Base-by-base conservation (phyloP, 1,140 invertebrate genomes). In the Elysia chlorotica region DNA sequence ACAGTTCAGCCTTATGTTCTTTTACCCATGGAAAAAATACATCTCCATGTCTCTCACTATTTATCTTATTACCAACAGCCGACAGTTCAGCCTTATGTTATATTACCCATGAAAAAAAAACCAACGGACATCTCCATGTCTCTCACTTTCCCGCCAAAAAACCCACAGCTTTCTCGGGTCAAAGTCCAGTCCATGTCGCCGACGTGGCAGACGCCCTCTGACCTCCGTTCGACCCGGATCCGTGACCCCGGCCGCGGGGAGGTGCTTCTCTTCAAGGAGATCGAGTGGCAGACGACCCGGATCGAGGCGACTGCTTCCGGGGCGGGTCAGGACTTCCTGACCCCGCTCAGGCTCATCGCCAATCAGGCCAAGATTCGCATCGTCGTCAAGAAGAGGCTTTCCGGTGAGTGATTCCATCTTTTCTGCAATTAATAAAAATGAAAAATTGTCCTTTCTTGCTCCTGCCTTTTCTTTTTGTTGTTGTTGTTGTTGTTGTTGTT, bases 321-420 rank as follows among this genome's bases (percentile, higher is more conserved):
- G 31, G 71, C 75, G 28, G 71, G 54, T 23, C 70, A 74, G 54
- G 75, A 80, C 48, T 33, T 72, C 41, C 74, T 81, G 53, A 96
- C 96, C 1, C 97, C 98, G 0, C 88, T 99, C 23, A 89, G 96
- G 77, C 89, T 99, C 65, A 91, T 99, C 56, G 96, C 97, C 19
- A 98, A 98, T 88, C 95, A 96, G 88, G 95, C 96, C 4, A 92
- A 93, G 85, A 98, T 97, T 88, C 91, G 96, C 65, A 96, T 99
- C 74, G 96, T 95, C 17, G 95, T 99, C 75, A 99, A 99, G 84
- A 99, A 99, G 88, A 92, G 93, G 83, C 86, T 96, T 35, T 92
- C 91, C 83, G 95, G 95, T 97, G 87, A 78, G 83, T 78, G 35
- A 14, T 37, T 69, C 30, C 19, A 35, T 6, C 10, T 63, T n/a